Evolutionary conservation across 2,113 vertebrate genomes (phyloP).

Genomic region (Oreotragus oreotragus): DNA sequence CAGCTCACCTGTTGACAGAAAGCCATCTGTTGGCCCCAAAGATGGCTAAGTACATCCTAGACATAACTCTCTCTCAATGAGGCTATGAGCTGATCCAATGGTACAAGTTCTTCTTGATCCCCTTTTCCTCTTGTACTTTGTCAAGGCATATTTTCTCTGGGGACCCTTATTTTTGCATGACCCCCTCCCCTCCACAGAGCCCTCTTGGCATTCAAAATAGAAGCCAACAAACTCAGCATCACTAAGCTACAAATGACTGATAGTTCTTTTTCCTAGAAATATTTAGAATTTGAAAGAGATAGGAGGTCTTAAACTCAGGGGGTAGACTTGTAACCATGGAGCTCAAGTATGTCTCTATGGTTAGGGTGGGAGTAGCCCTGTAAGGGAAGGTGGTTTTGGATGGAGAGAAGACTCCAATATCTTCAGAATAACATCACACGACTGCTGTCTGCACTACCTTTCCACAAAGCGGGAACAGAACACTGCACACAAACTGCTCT

Average conservation of each 20-base stretch:
- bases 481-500: constrained; percentile 34
- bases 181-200: neutral
- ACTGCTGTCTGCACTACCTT: neutral
- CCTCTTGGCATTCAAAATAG: neutral
- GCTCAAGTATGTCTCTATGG: neutral
- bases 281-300: neutral
- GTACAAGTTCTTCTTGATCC: neutral
- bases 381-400: neutral
- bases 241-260: neutral
- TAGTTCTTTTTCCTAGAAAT: neutral
- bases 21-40: neutral
- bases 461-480: neutral
- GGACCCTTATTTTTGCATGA: neutral
- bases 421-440: neutral
- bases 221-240: neutral
- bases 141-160: neutral
- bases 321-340: neutral
- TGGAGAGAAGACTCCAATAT: neutral
- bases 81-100: neutral
- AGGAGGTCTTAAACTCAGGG: neutral
- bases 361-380: neutral
- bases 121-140: neutral
- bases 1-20: neutral
- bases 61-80: neutral
- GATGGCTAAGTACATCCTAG: neutral